Conservation (phyloP, 2,797 vertebrate genomes). For the Argyrosomus regius region DNA sequence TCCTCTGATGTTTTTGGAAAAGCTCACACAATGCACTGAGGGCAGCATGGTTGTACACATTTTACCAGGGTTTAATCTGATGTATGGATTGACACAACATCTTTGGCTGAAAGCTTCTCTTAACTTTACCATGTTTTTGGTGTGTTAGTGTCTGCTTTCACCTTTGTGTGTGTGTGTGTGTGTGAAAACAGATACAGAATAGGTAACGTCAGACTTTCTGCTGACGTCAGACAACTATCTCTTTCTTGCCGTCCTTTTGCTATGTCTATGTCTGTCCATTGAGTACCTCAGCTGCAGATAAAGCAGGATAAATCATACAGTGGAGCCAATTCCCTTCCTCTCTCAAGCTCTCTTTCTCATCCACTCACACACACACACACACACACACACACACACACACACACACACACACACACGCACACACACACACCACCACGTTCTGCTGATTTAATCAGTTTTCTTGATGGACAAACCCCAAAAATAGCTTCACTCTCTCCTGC, state of each 20-base stretch:
- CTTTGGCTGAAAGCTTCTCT: neutral
- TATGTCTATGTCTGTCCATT: constrained; percentile 19
- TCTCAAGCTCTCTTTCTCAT: neutral
- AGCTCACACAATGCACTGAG: neutral
- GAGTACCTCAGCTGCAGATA: constrained; percentile 25
- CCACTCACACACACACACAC: constrained; percentile 21
- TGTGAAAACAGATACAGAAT: constrained; percentile 71
- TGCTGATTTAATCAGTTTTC: constrained; percentile 71
- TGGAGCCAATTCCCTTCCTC: constrained; percentile 18
- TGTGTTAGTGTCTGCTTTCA: constrained; percentile 27
- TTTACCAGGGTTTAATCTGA: neutral
- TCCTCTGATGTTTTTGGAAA: neutral
- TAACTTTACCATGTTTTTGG: constrained; percentile 2
- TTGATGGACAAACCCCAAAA: constrained; percentile 68
- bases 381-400: constrained; percentile 36
- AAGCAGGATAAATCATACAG: constrained; percentile 46
- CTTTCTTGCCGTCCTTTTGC: constrained; percentile 21
- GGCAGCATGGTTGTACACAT: neutral
- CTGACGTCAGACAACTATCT: constrained; percentile 63
- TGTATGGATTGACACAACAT: neutral
- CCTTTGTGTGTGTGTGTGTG: constrained; percentile 10
- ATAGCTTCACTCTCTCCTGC: constrained; percentile 61
- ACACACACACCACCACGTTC: constrained; percentile 44
- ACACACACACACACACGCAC: constrained; percentile 20
- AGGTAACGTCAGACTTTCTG: constrained; percentile 66